Base-by-base conservation (phyloP, 2,888 invertebrate species). In the Gerris lacustris region DNA sequence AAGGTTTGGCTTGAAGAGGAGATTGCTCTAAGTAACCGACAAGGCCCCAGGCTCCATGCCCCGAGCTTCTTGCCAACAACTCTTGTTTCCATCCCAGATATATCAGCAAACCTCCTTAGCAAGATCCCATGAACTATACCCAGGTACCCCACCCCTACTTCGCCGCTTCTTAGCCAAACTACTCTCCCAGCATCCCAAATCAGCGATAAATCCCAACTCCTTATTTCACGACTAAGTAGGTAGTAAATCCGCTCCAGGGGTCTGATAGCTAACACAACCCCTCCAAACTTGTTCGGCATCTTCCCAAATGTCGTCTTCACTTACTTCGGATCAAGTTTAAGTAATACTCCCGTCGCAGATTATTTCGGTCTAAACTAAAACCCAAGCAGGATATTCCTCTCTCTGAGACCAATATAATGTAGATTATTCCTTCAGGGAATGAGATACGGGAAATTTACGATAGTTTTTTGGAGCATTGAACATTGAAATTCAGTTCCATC, bases 131-230 rank as follows among this genome's bases (percentile, higher is more conserved):
- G 31, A 55, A 55, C 55, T 55, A 55, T 5, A 55, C 55, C 55
- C 55, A 55, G 55, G 55, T 55, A 55, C 55, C 55, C 55, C 55
- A 11, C 5, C 55, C 9, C 55, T 55, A 55, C 55, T 55, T 55
- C 55, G 31, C 31, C 31, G 31, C 31, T 31, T 31, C 31, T 31
- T 31, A 31, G 31, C 31, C 31, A 31, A 31, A 31, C 31, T 31
- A 31, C 31, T 31, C 31, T 31, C 31, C 31, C 31, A 31, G 31
- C 31, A 31, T 55, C 55, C 55, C 55, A 55, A 55, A 55, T 55
- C 55, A 55, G 55, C 55, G 55, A 55, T 55, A 55, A 55, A 55
- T 55, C 55, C 55, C 55, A 55, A 55, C 55, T 55, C 55, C 55
- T 55, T 55, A 55, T 55, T 55, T 55, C 55, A 55, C 55, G 55